Evolutionary conservation across 2,888 invertebrate species (phyloP).

Genomic region (Dryococelus australis): DNA sequence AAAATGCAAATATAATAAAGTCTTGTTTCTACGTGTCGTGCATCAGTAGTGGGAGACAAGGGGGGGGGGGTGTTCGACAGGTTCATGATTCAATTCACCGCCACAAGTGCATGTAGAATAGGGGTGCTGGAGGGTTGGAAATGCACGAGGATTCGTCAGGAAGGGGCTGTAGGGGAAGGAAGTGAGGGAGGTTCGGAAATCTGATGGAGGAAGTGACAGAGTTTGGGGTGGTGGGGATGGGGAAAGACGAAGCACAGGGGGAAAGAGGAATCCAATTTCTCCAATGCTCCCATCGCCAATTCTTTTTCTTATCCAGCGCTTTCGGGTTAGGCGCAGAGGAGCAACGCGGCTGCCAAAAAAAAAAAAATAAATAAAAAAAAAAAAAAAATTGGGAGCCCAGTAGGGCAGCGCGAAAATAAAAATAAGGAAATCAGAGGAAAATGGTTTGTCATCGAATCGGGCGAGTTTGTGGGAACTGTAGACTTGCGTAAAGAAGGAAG

Average conservation of each 20-base stretch:
- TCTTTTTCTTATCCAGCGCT: background rate
- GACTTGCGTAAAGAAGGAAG: background rate
- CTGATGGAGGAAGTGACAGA: background rate
- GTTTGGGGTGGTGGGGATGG: background rate
- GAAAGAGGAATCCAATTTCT: slow-evolving; percentile 8
- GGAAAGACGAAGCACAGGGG: background rate
- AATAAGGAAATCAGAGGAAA: slow-evolving; percentile 10
- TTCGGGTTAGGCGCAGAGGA: background rate
- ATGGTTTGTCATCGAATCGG: slow-evolving; percentile 3
- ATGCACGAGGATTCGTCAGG: background rate
- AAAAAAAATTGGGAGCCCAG: background rate
- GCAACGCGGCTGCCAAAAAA: background rate
- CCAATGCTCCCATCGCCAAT: background rate
- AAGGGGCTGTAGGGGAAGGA: too few relatives aligned
- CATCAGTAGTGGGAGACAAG: too few relatives aligned
- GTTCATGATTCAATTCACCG: background rate
- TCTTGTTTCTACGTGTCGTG: too few relatives aligned
- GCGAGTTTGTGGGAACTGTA: background rate
- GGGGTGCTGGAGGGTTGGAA: background rate
- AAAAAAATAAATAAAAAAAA: background rate
- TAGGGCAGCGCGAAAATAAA: background rate
- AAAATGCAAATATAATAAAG: too few relatives aligned
- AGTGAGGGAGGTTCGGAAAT: background rate
- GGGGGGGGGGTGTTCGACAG: background rate
- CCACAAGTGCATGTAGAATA: background rate